These are phyloP conservation scores for Contarinia nasturtii DNA, from an alignment of 1,140 invertebrate genomes.

Conservation along the genomic window DNA sequence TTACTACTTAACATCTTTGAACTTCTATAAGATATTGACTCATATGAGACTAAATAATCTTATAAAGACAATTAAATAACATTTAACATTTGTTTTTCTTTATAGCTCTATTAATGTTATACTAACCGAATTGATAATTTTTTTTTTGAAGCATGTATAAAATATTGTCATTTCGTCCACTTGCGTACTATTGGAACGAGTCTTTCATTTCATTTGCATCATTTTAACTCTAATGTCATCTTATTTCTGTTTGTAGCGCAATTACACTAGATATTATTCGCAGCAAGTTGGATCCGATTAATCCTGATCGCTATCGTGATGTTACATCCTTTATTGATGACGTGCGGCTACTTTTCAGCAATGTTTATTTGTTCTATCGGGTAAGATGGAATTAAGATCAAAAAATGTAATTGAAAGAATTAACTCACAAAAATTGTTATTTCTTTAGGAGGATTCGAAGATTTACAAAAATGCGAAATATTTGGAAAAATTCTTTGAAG, in stretches of 20 bases:
- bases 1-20: too few relatives aligned
- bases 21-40: too few relatives aligned
- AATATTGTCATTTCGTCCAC: too few relatives aligned
- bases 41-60: too few relatives aligned
- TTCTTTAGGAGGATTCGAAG: conserved; percentile 52
- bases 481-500: conserved; percentile 70
- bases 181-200: too few relatives aligned
- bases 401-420: not conserved
- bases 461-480: conserved; percentile 67
- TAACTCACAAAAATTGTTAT: conserved; percentile 5
- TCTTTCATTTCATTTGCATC: too few relatives aligned
- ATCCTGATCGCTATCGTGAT: conserved; percentile 50
- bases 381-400: conserved; percentile 33
- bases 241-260: conserved; percentile 41
- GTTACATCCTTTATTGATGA: conserved; percentile 61
- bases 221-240: too few relatives aligned
- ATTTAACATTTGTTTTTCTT: too few relatives aligned
- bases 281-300: conserved; percentile 50
- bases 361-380: conserved; percentile 66
- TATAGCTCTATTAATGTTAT: too few relatives aligned
- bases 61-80: too few relatives aligned
- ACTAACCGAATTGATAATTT: too few relatives aligned
- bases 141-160: too few relatives aligned
- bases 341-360: conserved; percentile 69
- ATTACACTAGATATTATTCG: conserved; percentile 71